Conservation (phyloP, 1,140 invertebrate genomes). For the Kradibia gibbosae region DNA sequence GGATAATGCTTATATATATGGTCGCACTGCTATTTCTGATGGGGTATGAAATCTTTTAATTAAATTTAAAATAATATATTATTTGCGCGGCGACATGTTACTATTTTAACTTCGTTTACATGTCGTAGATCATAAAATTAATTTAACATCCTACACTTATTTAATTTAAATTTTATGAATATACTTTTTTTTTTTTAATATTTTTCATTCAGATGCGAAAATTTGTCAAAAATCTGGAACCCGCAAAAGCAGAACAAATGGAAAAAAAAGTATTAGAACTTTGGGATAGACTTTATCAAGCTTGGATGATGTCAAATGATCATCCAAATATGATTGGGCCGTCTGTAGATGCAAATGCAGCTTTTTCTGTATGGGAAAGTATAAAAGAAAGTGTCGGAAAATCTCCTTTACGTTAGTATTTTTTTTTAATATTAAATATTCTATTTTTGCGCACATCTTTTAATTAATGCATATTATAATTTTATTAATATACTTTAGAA, state of each 20-base stretch:
- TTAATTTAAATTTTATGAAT: neutral
- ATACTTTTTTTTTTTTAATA: neutral
- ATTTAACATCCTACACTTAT: neutral
- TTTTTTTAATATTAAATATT: neutral
- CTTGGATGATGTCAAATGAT: slow-evolving; percentile 84
- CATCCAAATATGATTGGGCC: slow-evolving; percentile 76
- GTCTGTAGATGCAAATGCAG: slow-evolving; percentile 76
- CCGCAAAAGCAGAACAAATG: slow-evolving; percentile 85
- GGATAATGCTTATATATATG: slow-evolving; percentile 93
- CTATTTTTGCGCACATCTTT: neutral
- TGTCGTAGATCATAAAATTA: too few relatives aligned
- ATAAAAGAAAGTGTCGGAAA: slow-evolving; percentile 81
- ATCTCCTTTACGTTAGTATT: slow-evolving; percentile 74
- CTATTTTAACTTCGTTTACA: too few relatives aligned
- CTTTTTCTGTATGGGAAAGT: slow-evolving; percentile 80
- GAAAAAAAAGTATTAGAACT: slow-evolving; percentile 94
- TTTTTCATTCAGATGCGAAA: slow-evolving; percentile 77
- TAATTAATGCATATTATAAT: neutral
- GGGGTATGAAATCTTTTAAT: slow-evolving; percentile 74
- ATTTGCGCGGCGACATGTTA: too few relatives aligned
- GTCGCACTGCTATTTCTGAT: slow-evolving; percentile 87
- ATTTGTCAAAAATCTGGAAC: slow-evolving; percentile 86
- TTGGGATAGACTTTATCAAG: slow-evolving; percentile 94
- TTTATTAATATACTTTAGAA: slow-evolving; percentile 69
- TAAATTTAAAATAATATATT: too few relatives aligned